phyloP scores from a whole-genome alignment of 1,140 invertebrate species.

The Calliopsis andreniformis region DNA sequence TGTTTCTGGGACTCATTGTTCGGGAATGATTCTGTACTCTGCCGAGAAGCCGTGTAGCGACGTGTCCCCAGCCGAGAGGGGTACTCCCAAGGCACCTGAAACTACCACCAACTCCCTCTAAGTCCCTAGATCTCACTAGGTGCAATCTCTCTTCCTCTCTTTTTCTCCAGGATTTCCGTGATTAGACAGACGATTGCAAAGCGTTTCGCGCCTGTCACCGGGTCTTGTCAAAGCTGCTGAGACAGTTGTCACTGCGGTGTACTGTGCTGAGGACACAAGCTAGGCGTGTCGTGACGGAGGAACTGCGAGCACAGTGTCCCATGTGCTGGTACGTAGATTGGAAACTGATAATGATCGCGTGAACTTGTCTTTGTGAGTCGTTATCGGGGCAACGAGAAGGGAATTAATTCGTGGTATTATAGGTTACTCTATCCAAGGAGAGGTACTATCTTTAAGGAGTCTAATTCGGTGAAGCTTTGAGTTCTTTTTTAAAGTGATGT shows the following conservation, averaged over 20 bases:
- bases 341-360: slow-evolving; percentile 6
- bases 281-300: slow-evolving; percentile 64
- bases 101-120: slow-evolving; percentile 75
- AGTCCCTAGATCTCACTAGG: slow-evolving; percentile 59
- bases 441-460: background rate
- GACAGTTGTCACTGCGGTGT: background rate
- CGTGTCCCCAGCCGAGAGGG: slow-evolving; percentile 71
- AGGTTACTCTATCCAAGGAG: too few species aligned
- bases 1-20: slow-evolving; percentile 71
- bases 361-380: background rate
- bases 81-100: slow-evolving; percentile 78
- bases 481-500: background rate
- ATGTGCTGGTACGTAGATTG: slow-evolving; percentile 8
- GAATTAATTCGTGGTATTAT: background rate
- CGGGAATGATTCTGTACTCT: slow-evolving; percentile 78
- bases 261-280: slow-evolving; percentile 8
- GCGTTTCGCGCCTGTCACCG: background rate
- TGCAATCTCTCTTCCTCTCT: slow-evolving; percentile 15
- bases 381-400: background rate
- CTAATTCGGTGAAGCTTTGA: slow-evolving; percentile 9
- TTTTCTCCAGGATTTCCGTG: slow-evolving; percentile 10
- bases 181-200: slow-evolving; percentile 15
- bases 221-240: background rate
- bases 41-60: slow-evolving; percentile 74
- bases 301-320: slow-evolving; percentile 73